Conservation (phyloP, 1,140 invertebrate species). For the Zaprionus nigranus region DNA sequence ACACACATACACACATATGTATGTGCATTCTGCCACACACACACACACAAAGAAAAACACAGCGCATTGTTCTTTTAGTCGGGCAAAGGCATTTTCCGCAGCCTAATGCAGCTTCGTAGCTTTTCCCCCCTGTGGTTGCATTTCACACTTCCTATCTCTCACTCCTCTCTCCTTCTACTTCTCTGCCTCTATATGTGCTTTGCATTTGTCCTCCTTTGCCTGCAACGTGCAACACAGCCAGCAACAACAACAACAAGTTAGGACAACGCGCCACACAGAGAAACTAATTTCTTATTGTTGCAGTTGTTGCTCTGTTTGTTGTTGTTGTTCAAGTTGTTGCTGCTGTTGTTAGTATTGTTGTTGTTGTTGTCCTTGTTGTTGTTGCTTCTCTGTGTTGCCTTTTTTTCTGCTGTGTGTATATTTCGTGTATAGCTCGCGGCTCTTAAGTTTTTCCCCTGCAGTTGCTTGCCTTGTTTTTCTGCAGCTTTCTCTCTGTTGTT, state of each 20-base stretch:
- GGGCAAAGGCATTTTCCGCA: slow-evolving; percentile 47
- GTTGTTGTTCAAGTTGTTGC: slow-evolving; percentile 40
- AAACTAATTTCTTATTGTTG: slow-evolving; percentile 78
- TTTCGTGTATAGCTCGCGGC: slow-evolving; percentile 65
- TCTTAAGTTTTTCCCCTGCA: slow-evolving; percentile 61
- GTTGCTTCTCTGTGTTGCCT: slow-evolving; percentile 45
- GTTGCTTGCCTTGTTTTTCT: slow-evolving; percentile 37
- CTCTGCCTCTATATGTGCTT: slow-evolving; percentile 15
- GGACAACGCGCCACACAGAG: slow-evolving; percentile 39
- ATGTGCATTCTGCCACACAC: not conserved
- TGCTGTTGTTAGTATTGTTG: slow-evolving; percentile 39
- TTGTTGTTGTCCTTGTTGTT: slow-evolving; percentile 27
- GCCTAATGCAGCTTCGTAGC: slow-evolving; percentile 39
- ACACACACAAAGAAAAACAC: slow-evolving; percentile 7
- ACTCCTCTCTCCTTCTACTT: not conserved
- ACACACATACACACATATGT: not conserved
- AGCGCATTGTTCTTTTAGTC: slow-evolving; percentile 21
- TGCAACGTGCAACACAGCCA: slow-evolving; percentile 37
- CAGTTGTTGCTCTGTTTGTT: slow-evolving; percentile 26
- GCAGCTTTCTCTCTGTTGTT: slow-evolving; percentile 25
- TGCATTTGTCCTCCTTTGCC: slow-evolving; percentile 48
- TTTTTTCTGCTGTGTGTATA: slow-evolving; percentile 34
- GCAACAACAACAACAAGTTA: slow-evolving; percentile 19
- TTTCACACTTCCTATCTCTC: not conserved
- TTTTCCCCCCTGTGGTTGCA: slow-evolving; percentile 11